These are phyloP conservation scores for Heliconius hortense DNA, from an alignment of 2,888 invertebrate species.

Conservation along the genomic window DNA sequence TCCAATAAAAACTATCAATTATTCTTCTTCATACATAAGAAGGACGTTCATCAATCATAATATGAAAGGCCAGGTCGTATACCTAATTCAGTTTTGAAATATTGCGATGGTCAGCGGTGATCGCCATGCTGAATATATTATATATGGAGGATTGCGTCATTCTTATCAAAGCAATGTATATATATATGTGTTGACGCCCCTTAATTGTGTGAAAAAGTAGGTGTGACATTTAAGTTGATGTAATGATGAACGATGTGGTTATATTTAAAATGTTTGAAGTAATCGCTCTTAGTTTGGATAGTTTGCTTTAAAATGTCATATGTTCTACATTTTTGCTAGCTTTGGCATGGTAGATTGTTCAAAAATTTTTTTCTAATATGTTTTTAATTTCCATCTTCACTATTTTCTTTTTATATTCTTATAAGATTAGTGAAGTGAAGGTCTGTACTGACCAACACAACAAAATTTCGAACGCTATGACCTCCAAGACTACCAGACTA, in stretches of 20 bases:
- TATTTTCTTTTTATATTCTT: background rate
- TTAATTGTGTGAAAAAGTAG: constrained; percentile 4
- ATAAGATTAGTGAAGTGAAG: background rate
- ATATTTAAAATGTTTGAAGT: background rate
- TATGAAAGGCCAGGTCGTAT: background rate
- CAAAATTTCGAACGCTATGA: background rate
- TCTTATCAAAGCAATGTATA: constrained; percentile 7
- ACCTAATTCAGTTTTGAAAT: background rate
- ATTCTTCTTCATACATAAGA: constrained; percentile 2
- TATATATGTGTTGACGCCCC: background rate
- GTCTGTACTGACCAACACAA: background rate
- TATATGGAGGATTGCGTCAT: background rate
- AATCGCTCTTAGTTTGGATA: background rate
- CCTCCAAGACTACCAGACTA: background rate
- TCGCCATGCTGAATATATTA: background rate
- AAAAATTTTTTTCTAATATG: background rate
- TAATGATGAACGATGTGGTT: background rate
- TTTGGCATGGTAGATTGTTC: background rate
- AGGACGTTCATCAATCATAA: constrained; percentile 19
- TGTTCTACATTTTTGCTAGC: too few species aligned
- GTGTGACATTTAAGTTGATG: background rate
- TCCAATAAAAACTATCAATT: constrained; percentile 6
- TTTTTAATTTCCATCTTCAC: background rate
- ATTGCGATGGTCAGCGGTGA: background rate
- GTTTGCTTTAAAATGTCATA: background rate